Evolutionary conservation across 2,113 vertebrate genomes (phyloP), one percentile per base, ranked within the genome.

Genomic region (Redunca redunca): DNA sequence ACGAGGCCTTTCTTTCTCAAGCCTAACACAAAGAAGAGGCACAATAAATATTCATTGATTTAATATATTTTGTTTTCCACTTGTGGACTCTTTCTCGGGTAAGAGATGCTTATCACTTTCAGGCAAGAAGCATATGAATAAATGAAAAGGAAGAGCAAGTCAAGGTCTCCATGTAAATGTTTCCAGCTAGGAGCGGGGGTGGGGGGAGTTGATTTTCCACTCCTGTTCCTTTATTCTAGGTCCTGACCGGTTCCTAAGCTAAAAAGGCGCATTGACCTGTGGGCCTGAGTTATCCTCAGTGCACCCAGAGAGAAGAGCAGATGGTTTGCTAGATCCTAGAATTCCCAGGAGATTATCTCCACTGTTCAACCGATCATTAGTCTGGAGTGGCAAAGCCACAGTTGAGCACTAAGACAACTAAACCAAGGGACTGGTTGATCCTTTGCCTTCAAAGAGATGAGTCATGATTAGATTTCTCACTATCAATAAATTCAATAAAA

Each of bases 311-410:
- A 78, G 26, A 84, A 94, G 17, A 94, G 30, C 78, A 80, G 58
- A 62, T 83, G 78, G 33, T 67, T 94, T 96, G 57, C 50, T 82
- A 67, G 82, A 86, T 91, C 91, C 28, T 80, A 57, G 30, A 88
- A 78, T 91, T 85, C 62, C 55, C 48, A n/a, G 21, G 74, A 94
- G n/a, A 71, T 92, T 81, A 64, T 97, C 16, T 95, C 50, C 58
- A 83, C 92, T 80, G 53, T 36, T 55, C 53, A 88, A 88, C 43
- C 48, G 58, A 95, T 86, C 96, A 89, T 95, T 90, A 97, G 90
- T 88, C 36, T 88, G 26, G 46, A 94, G 26, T 77, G 90, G 90
- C 53, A 64, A 81, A 94, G 30, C 21, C 62, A 77, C 40, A 89
- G 28, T 6, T 60, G 40, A 95, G 8, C 36, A 57, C 40, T 43